phyloP scores from a whole-genome alignment of 1,140 invertebrate genomes.

The Acromyrmex echinatior region DNA sequence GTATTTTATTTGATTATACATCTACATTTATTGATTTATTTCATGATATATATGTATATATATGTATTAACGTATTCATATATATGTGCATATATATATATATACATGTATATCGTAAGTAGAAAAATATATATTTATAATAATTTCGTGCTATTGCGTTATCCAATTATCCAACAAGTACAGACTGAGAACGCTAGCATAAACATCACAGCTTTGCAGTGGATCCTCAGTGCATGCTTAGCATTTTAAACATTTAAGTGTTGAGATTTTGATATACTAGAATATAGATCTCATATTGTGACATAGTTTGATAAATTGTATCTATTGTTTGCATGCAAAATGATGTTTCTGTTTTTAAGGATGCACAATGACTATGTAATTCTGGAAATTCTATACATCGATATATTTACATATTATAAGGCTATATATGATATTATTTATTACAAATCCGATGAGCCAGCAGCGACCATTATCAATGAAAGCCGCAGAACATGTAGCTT shows the following conservation, averaged over 20 bases:
- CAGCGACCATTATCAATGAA: slow-evolving; percentile 87
- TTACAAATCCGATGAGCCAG: slow-evolving; percentile 83
- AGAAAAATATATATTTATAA: slow-evolving; percentile 35
- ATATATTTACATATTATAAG: slow-evolving; percentile 64
- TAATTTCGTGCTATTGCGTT: slow-evolving; percentile 42
- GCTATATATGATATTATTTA: slow-evolving; percentile 54
- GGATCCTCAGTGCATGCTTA: slow-evolving; percentile 74
- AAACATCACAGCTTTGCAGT: slow-evolving; percentile 70
- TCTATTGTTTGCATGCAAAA: slow-evolving; percentile 83
- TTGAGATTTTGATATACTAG: slow-evolving; percentile 60
- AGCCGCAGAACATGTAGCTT: slow-evolving; percentile 79
- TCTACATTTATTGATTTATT: neutral
- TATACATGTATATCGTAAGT: neutral
- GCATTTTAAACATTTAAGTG: slow-evolving; percentile 62
- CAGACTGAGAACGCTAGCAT: slow-evolving; percentile 41
- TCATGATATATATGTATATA: neutral
- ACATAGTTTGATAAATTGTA: slow-evolving; percentile 68
- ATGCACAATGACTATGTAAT: slow-evolving; percentile 87
- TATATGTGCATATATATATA: too few species aligned
- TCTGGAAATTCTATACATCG: slow-evolving; percentile 79
- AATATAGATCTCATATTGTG: slow-evolving; percentile 45
- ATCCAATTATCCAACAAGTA: slow-evolving; percentile 34
- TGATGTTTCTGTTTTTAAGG: slow-evolving; percentile 84
- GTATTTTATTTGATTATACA: neutral
- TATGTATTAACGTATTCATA: too few species aligned